Evolutionary conservation across 2,113 vertebrate genomes (phyloP), one percentile per base, ranked within the genome.

Genomic region (Xerus inauris): DNA sequence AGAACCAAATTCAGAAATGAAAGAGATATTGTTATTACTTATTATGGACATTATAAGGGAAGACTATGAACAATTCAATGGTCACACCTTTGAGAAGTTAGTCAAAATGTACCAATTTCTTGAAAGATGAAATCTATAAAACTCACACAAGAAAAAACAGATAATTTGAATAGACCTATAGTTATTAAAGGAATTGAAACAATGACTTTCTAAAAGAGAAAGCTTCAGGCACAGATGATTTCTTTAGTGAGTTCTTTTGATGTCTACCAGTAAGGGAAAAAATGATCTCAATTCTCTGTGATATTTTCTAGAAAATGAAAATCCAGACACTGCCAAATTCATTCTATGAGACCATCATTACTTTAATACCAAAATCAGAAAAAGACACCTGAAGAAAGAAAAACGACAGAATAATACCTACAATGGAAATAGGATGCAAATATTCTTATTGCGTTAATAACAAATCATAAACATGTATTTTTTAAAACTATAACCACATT

Each of bases 121-220:
- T 95, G 3, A 95, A 69, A 87, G 9, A 86, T 19, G 92, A 54
- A 89, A 57, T 40, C 28, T 81, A 71, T n/a, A 91, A 91, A 26
- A 51, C 13, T 9, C 24, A 96, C 13, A 85, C 38, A 83, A 82
- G 54, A 69, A 65, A 80, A 93, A 80, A 80, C 32, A 92, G 1
- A 71, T 76, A 38, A 72, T 40, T 35, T 91, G 32, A 77, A 92
- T 40, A 67, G 45, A 51, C 0, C 7, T 30, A 19, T 64, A 45
- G 69, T 59, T 87, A 94, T 84, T 83, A 69, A 67, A 81, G 5
- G 49, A 85, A 49, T 38, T 62, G 19, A 95, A 71, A 35, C 10
- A 77, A 49, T 54, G 71, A 57, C 26, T 49, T 94, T 86, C 51
- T 38, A 62, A 91, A 85, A 94, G 35, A 84, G 32, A 87, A 85